These are phyloP conservation scores for Galemys pyrenaicus DNA, from an alignment of 2,113 vertebrate genomes.

Conservation along the genomic window DNA sequence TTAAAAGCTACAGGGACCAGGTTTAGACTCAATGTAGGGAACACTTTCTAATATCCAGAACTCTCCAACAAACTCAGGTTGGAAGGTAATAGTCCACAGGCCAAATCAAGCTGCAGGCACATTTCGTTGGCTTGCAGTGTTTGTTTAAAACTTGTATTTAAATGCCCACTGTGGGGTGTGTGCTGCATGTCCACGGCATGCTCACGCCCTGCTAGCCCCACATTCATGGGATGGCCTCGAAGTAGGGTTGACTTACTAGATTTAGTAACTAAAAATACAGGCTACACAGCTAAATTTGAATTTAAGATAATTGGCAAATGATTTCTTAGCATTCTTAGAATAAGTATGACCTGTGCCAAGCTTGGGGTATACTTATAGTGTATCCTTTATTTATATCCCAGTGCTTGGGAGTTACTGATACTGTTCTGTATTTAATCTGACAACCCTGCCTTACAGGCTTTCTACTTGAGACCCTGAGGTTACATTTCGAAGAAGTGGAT, in stretches of 20 bases:
- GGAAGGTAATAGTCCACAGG: not conserved
- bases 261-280: not conserved
- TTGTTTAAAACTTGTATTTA: not conserved
- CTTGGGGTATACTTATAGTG: not conserved
- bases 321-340: not conserved
- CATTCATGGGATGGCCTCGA: not conserved
- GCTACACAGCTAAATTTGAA: not conserved
- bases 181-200: not conserved
- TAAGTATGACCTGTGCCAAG: not conserved
- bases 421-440: not conserved
- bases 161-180: not conserved
- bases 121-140: not conserved
- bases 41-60: not conserved
- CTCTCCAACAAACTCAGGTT: not conserved
- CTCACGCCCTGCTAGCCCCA: not conserved
- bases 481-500: not conserved
- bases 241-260: not conserved
- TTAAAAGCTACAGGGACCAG: not conserved
- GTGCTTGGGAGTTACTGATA: not conserved
- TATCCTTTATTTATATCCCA: not conserved
- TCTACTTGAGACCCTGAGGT: not conserved
- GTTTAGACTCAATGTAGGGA: not conserved
- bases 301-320: not conserved
- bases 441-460: not conserved
- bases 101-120: not conserved